Evolutionary conservation across 2,113 vertebrate genomes (phyloP), one percentile per base, ranked within the genome.

Genomic region (Calonectris borealis): DNA sequence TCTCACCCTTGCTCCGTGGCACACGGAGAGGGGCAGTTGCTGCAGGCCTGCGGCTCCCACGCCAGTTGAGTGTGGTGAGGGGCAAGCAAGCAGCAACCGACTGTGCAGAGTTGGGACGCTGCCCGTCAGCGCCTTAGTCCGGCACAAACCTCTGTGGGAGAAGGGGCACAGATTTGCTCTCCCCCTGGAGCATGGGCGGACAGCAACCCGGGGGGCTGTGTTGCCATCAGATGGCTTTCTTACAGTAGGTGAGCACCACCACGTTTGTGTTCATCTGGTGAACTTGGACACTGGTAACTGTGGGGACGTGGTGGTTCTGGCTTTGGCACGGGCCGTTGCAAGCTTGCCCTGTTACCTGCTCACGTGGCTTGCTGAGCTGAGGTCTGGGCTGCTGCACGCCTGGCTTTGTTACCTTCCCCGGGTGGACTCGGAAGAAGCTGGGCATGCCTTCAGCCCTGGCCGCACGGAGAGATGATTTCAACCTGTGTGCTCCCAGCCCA

Each of bases 191-290:
- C 71, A 20, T 10, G 16, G 10, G 7, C 22, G 14, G 46, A 46
- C 46, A 46, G 20, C 1, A 3, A 32, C 6, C 4, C 0, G 0
- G 0, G 20, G 19, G 17, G 15, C 14, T 55, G 61, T 27, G 26
- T 42, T 81, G 54, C 54, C 83, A 61, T 68, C 38, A 68, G 52
- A 22, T 13, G 34, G 48, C 25, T 42, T 84, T 57, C 40, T 62
- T 38, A 16, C 64, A 31, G 29, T 32, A 48, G 48, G 64, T 57
- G 20, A 57, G 20, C 25, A 70, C 48, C n/a, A 22, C n/a, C 72
- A 42, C 4, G 0, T 46, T 42, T 55, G 29, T 7, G 13, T 44
- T 52, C 64, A 36, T 13, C 40, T 70, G 48, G 49, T 64, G 64
- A 64, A 55, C 55, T 4, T 46, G 24, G 27, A 25, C 10, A 10